Percentiles rank a stretch among this genome's conserved stretches.
These are phyloP conservation scores for Zaprionus africanus DNA, from an alignment of 1,140 invertebrate genomes.

Conservation along the genomic window DNA sequence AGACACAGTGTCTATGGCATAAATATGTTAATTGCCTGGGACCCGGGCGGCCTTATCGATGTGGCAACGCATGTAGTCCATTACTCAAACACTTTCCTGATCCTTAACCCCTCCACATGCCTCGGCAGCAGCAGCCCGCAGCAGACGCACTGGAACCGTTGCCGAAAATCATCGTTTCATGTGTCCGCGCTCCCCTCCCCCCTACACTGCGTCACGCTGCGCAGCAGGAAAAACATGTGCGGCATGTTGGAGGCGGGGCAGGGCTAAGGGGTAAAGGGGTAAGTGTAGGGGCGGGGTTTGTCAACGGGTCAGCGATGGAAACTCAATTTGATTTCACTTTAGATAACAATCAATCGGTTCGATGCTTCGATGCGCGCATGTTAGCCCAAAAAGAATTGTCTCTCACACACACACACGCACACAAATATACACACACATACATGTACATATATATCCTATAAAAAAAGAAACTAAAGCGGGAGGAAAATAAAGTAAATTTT, in stretches of 20 bases:
- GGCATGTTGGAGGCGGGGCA: slow-evolving; percentile 7
- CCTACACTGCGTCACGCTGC: neutral
- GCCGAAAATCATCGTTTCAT: slow-evolving; percentile 63
- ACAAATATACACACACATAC: slow-evolving; percentile 9
- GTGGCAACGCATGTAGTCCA: slow-evolving; percentile 62
- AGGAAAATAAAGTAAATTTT: slow-evolving; percentile 64
- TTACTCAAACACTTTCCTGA: slow-evolving; percentile 66
- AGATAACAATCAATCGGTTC: slow-evolving; percentile 77
- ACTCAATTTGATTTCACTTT: slow-evolving; percentile 77
- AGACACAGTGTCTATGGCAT: slow-evolving; percentile 72
- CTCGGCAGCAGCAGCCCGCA: slow-evolving; percentile 42
- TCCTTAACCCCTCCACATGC: slow-evolving; percentile 59
- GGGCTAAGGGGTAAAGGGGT: slow-evolving; percentile 27
- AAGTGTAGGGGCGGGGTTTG: slow-evolving; percentile 26
- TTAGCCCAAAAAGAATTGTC: slow-evolving; percentile 29
- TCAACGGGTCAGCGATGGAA: slow-evolving; percentile 57
- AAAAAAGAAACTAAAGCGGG: slow-evolving; percentile 24
- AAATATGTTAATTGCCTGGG: slow-evolving; percentile 73
- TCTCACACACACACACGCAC: slow-evolving; percentile 4
- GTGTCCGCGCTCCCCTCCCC: slow-evolving; percentile 34
- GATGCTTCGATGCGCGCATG: slow-evolving; percentile 41
- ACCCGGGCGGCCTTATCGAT: slow-evolving; percentile 58
- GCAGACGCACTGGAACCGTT: slow-evolving; percentile 48
- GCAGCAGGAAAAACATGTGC: slow-evolving; percentile 24
- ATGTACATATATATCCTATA: slow-evolving; percentile 13